Evolutionary conservation across 2,113 vertebrate species (phyloP), one percentile per base, ranked within the genome.

Genomic region (Ophthalmolycus amberensis): DNA sequence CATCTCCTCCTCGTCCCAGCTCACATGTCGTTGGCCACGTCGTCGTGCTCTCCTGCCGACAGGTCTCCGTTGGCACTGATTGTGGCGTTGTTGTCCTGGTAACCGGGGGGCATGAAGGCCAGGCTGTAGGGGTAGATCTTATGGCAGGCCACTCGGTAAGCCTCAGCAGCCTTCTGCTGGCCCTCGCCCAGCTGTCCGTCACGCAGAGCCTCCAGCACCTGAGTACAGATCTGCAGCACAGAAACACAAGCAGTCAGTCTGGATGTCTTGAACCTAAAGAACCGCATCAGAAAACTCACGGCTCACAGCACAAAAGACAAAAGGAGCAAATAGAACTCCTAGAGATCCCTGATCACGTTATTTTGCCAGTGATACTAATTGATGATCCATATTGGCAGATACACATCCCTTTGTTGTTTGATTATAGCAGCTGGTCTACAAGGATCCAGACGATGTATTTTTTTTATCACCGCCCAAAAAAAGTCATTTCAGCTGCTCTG

Each of bases 11-110:
- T 74, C 62, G 8, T 40, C 50, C 32, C 0, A 16, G 88, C 87
- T 99, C 96, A 99, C 92, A 99, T 98, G 93, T 99, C 98, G 88
- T 98, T 98, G 87, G 95, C 95, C 95, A 97, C 95, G 94, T 99
- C 97, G 89, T 99, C 97, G 3, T 86, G 87, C 54, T 96, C 98
- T 96, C 90, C 97, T 94, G 94, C 96, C 3, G 88, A 97, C 92
- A 97, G 95, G 95, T 98, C 97, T 90, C 98, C 97, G 34, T 98
- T 98, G 89, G 97, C 95, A 42, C 78, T 86, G 94, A 98, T 96
- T 88, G 96, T 94, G 92, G 96, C 94, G 93, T 66, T 88, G 93
- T 99, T 97, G 91, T 98, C 97, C 90, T 99, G 97, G 92, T 97
- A 98, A 84, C 96, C 97, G 74, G 97, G 97, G 66, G 98, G 97